Evolutionary conservation across 1,140 invertebrate species (phyloP), one percentile per base, ranked within the genome.

Genomic region (Megalonaias nervosa): DNA sequence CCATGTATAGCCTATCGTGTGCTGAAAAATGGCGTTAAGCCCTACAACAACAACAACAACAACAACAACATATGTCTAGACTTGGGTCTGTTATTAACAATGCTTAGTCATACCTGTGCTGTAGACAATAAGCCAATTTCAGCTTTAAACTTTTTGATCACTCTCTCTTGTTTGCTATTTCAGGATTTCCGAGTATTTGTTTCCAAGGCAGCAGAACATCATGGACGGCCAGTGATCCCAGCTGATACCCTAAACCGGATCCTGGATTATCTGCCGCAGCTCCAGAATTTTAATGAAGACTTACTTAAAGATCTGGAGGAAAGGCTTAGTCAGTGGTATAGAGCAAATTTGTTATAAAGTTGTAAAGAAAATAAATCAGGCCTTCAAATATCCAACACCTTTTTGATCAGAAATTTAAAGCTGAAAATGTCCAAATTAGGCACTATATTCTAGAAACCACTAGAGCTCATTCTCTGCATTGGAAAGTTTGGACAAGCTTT

Each of bases 251-350:
- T 92, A 82, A 92, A 92, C 87, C 93, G 89, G 90, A 93, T 93
- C 87, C 92, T 93, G 82, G 93, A 91, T 64, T 92, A 92, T 80
- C 86, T 94, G 26, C 93, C 93, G 17, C 92, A 93, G 77, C 87
- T 94, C 31, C 91, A 93, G 78, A 90, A 89, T 74, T 90, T 94
- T 71, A 95, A 94, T 89, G 93, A 94, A 87, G 94, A 94, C 80
- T 87, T 95, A 3, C 88, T 95, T 13, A 91, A 92, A 31, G 94
- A 95, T 87, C 88, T 95, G 31, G 92, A 94, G 80, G 90, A 91
- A 26, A 90, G 95, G 77, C 92, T 95, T 80, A 85, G 92, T 58
- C 91, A 92, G 72, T 95, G 94, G 94, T 90, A 81, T 4, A 48
- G 38, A 48, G 38, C 0, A 48, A 11, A 48, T 48, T 48, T 6